phyloP scores from a whole-genome alignment of 1,140 invertebrate genomes.

The Bilobella aurantiaca region DNA sequence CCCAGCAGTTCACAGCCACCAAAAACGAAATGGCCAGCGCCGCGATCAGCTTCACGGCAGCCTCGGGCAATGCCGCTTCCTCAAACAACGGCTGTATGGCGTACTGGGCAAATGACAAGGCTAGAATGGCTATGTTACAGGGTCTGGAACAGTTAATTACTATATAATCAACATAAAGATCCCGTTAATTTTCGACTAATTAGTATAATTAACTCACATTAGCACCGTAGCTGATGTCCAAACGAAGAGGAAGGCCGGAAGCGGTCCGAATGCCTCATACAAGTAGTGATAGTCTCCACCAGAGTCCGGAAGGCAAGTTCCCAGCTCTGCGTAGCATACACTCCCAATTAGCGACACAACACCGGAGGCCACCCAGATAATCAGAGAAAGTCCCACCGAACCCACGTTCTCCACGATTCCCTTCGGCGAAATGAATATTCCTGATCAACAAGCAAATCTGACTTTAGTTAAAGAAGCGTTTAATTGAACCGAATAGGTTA shows the following conservation, averaged over 20 bases:
- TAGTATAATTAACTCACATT: conserved; percentile 47
- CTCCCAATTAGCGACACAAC: conserved; percentile 46
- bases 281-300: conserved; percentile 98
- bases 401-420: conserved; percentile 46
- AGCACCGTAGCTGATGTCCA: conserved; percentile 85
- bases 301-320: conserved; percentile 85
- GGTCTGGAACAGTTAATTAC: conserved; percentile 46
- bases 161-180: conserved; percentile 6
- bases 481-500: too few relatives aligned
- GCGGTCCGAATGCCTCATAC: conserved; percentile 69
- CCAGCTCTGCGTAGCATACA: conserved; percentile 78
- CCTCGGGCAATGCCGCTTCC: conserved; percentile 55
- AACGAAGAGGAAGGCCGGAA: conserved; percentile 89
- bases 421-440: conserved; percentile 51
- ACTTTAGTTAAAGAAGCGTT: background rate
- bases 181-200: background rate
- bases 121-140: conserved; percentile 91
- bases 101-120: conserved; percentile 89
- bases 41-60: conserved; percentile 60
- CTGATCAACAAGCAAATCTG: conserved; percentile 29
- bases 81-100: conserved; percentile 82
- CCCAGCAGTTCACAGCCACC: conserved; percentile 77
- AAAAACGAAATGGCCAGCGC: conserved; percentile 65
- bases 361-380: conserved; percentile 48
- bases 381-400: conserved; percentile 45